Evolutionary conservation across 2,113 vertebrate genomes (phyloP).

Genomic region (Eira barbara): DNA sequence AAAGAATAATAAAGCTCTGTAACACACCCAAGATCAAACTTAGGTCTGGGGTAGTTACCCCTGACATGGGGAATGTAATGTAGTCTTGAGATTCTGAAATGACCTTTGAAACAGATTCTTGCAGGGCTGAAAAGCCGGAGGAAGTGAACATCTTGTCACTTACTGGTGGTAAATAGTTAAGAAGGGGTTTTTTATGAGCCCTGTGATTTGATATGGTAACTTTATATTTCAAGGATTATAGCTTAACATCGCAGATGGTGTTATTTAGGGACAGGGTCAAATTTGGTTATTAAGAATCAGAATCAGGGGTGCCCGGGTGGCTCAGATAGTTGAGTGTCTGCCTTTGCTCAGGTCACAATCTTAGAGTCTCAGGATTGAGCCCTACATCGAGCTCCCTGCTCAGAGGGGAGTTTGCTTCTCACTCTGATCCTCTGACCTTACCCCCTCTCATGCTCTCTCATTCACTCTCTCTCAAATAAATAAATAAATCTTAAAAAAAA

Average conservation of each 20-base stretch:
- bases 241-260: not conserved
- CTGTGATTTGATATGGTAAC: not conserved
- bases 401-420: no score
- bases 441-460: no score
- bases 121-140: not conserved
- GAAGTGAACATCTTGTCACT: constrained; percentile 14
- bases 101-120: constrained; percentile 21
- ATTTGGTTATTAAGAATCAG: not conserved
- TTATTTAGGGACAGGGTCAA: constrained; percentile 11
- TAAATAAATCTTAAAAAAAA: no score
- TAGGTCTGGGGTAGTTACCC: not conserved
- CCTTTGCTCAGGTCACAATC: not conserved
- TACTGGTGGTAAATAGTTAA: not conserved
- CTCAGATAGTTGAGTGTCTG: not conserved
- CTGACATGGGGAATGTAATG: not conserved
- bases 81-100: constrained; percentile 34
- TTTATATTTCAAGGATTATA: constrained; percentile 37
- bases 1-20: not conserved
- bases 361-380: no score
- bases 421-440: no score
- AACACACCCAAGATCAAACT: not conserved
- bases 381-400: no score
- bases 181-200: constrained; percentile 15
- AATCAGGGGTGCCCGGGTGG: not conserved
- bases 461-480: no score